Evolutionary conservation across 2,113 vertebrate species (phyloP).

Genomic region (Chloropsis cyanopogon): DNA sequence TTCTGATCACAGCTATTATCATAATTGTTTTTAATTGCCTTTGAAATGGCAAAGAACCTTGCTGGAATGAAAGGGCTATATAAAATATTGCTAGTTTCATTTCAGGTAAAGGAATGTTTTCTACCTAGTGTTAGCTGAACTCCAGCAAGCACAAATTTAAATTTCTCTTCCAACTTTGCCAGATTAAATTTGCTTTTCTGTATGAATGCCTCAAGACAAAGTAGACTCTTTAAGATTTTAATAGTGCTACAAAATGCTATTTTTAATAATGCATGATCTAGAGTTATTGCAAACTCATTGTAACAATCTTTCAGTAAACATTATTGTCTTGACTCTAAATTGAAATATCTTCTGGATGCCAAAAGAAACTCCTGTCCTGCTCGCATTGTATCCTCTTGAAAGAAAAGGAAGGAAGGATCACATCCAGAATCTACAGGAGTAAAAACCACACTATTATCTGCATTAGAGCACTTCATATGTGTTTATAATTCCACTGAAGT

Average conservation of each 20-base stretch:
- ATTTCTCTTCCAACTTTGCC: neutral
- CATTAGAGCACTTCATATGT: neutral
- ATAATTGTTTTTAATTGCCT: neutral
- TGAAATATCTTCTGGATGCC: neutral
- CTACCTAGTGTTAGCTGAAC: neutral
- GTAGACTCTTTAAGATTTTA: neutral
- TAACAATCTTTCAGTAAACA: neutral
- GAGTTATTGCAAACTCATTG: slow-evolving; percentile 10
- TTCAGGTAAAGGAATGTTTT: neutral
- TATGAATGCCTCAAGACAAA: neutral
- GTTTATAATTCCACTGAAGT: neutral
- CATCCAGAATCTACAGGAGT: neutral
- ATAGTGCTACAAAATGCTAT: neutral
- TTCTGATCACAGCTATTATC: neutral
- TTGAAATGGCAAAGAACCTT: neutral
- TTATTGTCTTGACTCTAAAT: neutral
- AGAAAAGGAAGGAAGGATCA: neutral
- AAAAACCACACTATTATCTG: neutral
- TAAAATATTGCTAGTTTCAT: neutral
- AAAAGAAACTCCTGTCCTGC: neutral
- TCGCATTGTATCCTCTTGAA: neutral
- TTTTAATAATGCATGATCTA: slow-evolving; percentile 42
- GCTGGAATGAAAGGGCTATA: neutral
- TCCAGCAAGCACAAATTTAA: neutral
- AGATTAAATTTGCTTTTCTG: neutral